Percentiles rank a stretch among this genome's conserved stretches.
These are phyloP conservation scores for Centrocercus urophasianus DNA, from an alignment of 2,113 vertebrate species.

Conservation along the genomic window DNA sequence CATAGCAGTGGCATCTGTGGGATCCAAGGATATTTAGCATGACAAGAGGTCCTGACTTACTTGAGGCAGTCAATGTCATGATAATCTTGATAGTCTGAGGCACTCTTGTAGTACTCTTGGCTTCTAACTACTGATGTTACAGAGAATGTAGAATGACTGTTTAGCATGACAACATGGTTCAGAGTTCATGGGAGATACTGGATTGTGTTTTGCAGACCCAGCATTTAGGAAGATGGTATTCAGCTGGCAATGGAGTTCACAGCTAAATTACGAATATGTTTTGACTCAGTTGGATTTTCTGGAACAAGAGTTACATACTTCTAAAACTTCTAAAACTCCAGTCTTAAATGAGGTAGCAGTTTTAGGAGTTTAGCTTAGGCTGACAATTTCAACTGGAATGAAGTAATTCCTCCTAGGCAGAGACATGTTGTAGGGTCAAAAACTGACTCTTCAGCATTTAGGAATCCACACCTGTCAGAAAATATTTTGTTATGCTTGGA, in stretches of 20 bases:
- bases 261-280: not conserved
- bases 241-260: not conserved
- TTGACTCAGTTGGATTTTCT: not conserved
- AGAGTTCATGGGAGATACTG: not conserved
- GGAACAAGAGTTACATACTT: not conserved
- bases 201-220: not conserved
- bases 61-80: not conserved
- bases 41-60: not conserved
- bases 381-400: not conserved
- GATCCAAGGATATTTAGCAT: not conserved
- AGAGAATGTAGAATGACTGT: not conserved
- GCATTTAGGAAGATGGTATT: not conserved
- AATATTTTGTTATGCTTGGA: not conserved
- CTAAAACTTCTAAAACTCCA: not conserved
- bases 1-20: not conserved
- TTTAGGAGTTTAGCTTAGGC: not conserved
- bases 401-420: not conserved
- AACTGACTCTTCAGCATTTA: not conserved
- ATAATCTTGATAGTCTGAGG: not conserved
- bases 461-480: not conserved
- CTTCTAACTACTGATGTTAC: not conserved
- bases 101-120: not conserved
- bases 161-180: not conserved
- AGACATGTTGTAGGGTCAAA: not conserved
- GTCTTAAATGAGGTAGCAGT: not conserved